Conservation (phyloP, 2,888 invertebrate genomes). For the Hermodice carunculata region DNA sequence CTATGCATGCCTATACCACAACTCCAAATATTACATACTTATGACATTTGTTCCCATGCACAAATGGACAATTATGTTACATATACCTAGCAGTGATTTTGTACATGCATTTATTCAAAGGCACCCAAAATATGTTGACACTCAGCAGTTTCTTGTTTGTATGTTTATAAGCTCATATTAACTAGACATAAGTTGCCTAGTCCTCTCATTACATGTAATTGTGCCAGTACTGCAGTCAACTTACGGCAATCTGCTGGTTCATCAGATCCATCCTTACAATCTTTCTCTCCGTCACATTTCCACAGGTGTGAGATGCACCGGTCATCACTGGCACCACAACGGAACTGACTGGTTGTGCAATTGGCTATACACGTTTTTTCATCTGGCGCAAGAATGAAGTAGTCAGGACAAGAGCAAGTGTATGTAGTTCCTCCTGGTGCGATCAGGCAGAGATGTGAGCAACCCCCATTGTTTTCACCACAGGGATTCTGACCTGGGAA, state of each 20-base stretch:
- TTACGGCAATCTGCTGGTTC: slow-evolving; percentile 65
- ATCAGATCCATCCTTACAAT: slow-evolving; percentile 65
- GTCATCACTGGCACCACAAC: slow-evolving; percentile 54
- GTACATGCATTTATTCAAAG: too few relatives aligned
- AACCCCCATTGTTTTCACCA: slow-evolving; percentile 91
- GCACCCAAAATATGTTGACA: too few relatives aligned
- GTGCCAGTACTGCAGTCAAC: slow-evolving; percentile 31
- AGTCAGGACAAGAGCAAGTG: slow-evolving; percentile 95
- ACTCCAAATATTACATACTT: too few relatives aligned
- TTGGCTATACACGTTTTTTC: slow-evolving; percentile 92
- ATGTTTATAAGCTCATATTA: too few relatives aligned
- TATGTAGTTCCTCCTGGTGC: slow-evolving; percentile 80
- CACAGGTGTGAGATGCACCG: slow-evolving; percentile 61
- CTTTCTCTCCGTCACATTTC: slow-evolving; percentile 66
- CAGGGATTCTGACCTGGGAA: slow-evolving; percentile 84
- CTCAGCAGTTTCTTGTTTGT: too few relatives aligned
- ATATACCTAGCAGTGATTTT: too few relatives aligned
- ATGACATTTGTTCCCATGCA: too few relatives aligned
- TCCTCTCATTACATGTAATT: too few relatives aligned
- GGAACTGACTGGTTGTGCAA: slow-evolving; percentile 78
- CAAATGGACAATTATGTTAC: too few relatives aligned
- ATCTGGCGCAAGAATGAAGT: slow-evolving; percentile 82
- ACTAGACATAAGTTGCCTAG: too few relatives aligned
- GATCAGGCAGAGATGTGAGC: slow-evolving; percentile 94
- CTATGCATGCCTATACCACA: too few relatives aligned